Conservation (phyloP, 1,140 invertebrate genomes). For the Cherax destructor region DNA sequence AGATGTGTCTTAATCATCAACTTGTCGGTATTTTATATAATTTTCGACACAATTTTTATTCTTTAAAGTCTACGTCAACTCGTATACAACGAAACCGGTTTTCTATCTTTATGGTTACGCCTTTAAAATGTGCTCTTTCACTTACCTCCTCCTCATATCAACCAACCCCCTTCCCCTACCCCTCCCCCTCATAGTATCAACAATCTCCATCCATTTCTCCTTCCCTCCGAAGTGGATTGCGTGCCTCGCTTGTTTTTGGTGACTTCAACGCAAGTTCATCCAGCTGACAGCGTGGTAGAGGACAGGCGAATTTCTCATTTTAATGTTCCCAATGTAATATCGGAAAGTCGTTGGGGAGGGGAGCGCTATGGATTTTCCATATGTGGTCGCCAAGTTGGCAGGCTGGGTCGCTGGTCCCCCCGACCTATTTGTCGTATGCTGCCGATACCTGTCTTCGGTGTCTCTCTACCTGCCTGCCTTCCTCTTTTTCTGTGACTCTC, state of each 20-base stretch:
- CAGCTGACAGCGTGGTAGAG: slow-evolving; percentile 24
- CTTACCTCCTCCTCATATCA: too few species aligned
- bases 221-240: too few species aligned
- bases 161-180: too few species aligned
- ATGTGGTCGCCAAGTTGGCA: slow-evolving; percentile 57
- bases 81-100: too few species aligned
- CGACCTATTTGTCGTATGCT: slow-evolving; percentile 33
- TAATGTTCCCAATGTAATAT: slow-evolving; percentile 64
- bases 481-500: slow-evolving; percentile 23
- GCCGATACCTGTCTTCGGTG: slow-evolving; percentile 37
- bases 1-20: too few species aligned
- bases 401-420: not conserved
- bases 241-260: slow-evolving; percentile 1
- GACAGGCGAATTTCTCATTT: slow-evolving; percentile 63
- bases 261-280: slow-evolving; percentile 32
- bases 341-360: slow-evolving; percentile 57
- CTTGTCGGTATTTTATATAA: too few species aligned
- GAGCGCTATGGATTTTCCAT: slow-evolving; percentile 61
- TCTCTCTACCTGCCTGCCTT: slow-evolving; percentile 1
- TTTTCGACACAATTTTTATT: too few species aligned
- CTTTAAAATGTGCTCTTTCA: too few species aligned
- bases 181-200: not conserved
- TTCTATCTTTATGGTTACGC: too few species aligned
- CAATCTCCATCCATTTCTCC: not conserved
- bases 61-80: too few species aligned